Conservation (phyloP, 2,797 vertebrate species). For the Rhynchonycteris naso region DNA sequence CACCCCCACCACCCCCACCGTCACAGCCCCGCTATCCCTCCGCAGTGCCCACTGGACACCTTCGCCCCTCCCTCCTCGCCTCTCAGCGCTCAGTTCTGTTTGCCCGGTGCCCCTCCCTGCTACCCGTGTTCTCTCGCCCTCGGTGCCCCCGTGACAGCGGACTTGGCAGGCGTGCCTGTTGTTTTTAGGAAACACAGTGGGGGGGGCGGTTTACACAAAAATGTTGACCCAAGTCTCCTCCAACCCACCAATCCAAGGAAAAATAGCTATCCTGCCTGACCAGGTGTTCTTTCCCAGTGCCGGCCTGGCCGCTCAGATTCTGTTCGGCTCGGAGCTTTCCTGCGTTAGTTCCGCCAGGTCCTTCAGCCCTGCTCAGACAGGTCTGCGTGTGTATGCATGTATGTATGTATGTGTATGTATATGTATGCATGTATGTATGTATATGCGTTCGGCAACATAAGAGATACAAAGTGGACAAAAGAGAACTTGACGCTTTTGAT, state of each 20-base stretch:
- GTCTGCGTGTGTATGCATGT: neutral
- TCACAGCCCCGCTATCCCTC: neutral
- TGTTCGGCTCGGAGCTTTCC: neutral
- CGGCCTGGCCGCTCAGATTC: rapidly evolving
- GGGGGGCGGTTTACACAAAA: neutral
- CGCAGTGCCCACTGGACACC: neutral
- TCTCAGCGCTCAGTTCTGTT: neutral
- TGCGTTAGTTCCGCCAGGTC: neutral
- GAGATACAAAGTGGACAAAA: neutral
- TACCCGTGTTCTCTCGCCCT: neutral
- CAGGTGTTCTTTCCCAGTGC: neutral
- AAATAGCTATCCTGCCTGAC: neutral
- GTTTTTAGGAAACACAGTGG: neutral
- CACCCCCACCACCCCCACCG: neutral
- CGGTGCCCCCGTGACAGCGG: neutral
- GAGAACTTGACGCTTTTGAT: neutral
- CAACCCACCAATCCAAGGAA: neutral
- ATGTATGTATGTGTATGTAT: no score
- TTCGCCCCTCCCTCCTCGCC: no score
- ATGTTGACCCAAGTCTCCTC: neutral
- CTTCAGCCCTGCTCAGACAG: neutral
- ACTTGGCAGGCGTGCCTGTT: neutral
- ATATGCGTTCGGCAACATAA: neutral
- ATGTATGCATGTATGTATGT: no score
- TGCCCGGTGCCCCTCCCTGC: neutral